Base-by-base conservation (phyloP, 2,113 vertebrate species). In the Centropristis striata region DNA sequence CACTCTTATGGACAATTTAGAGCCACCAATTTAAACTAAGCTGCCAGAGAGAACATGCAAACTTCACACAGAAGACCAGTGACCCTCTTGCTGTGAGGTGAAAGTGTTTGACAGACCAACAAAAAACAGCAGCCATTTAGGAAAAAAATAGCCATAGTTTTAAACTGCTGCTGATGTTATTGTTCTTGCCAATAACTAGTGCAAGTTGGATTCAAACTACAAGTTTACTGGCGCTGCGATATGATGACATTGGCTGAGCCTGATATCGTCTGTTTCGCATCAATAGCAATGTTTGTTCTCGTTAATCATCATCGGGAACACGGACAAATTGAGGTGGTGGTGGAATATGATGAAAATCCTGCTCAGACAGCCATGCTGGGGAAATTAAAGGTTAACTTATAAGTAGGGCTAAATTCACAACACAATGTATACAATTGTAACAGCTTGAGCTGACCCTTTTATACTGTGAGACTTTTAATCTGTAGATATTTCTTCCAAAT, bases 391-490 rank as follows among this genome's bases (percentile, higher is more conserved):
- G 63, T 72, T 51, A 70, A 71, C 12, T 10, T 47, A 23, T 65
- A 73, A 69, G 67, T 21, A 44, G 9, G 65, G 2, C 11, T 12
- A 57, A 67, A 74, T 80, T 79, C 50, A 78, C 21, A 67, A 57
- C 73, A 81, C 51, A 64, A 63, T 20, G 12, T 50, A 60, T 57
- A 44, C 47, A 14, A 50, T 3, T 70, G 21, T 16, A 77, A 78
- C 51, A 83, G 66, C 79, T 53, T 80, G 66, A 59, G 41, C 39
- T 54, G 51, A 71, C 37, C 64, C 57, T 63, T 65, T 64, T 50
- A 65, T 80, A 65, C 28, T 77, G 53, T 64, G 47, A 80, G 63
- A 64, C 66, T 79, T 86, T 86, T 83, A 85, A 90, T 87, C 74
- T 63, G 71, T 28, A 73, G 57, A 81, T 81, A 59, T 85, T 88